These are phyloP conservation scores for Talpa occidentalis DNA, from an alignment of 2,113 vertebrate genomes.

Conservation along the genomic window DNA sequence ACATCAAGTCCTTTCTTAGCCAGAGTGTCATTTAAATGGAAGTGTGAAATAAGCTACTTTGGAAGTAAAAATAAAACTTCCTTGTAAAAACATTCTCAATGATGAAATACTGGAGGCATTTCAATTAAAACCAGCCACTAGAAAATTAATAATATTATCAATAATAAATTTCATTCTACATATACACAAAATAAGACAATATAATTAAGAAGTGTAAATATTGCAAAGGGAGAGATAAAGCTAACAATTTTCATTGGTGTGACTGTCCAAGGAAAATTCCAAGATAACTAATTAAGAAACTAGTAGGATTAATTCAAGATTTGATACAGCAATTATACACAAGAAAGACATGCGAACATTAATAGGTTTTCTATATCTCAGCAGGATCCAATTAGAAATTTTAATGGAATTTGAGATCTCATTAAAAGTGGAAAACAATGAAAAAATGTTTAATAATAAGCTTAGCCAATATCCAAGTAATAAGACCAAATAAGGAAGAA, in stretches of 20 bases:
- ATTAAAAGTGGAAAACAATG: constrained; percentile 67
- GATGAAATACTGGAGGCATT: neutral
- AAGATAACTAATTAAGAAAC: constrained; percentile 58
- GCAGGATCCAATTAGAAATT: constrained; percentile 65
- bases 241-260: constrained; percentile 35
- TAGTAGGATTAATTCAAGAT: constrained; percentile 30
- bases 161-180: neutral
- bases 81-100: neutral
- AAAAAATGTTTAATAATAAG: constrained; percentile 24
- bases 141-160: constrained; percentile 41
- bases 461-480: neutral
- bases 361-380: constrained; percentile 6
- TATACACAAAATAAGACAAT: neutral
- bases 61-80: neutral
- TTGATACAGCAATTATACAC: constrained; percentile 30
- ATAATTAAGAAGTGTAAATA: constrained; percentile 60
- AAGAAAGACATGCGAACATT: constrained; percentile 41
- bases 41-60: neutral
- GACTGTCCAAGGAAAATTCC: constrained; percentile 42
- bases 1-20: neutral
- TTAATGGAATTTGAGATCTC: constrained; percentile 70
- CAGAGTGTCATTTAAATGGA: neutral
- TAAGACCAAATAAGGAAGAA: neutral
- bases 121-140: constrained; percentile 19
- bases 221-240: constrained; percentile 13